Conservation (phyloP, 2,797 vertebrate genomes). For the Paramormyrops hopkinsi region DNA sequence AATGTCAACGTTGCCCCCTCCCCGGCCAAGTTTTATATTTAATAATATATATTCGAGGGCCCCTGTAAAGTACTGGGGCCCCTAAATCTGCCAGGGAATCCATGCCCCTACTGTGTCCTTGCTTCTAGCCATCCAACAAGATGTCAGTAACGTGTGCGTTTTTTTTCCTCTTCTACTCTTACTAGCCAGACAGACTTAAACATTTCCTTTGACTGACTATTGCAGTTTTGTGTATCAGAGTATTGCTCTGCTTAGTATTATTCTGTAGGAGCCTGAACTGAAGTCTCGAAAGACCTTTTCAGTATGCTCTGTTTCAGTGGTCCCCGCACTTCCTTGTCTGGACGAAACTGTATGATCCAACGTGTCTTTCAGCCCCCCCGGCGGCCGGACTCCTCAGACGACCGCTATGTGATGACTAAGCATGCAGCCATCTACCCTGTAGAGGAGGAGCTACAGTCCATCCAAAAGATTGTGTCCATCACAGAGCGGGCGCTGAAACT, state of each 20-base stretch:
- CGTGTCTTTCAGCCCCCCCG: constrained; percentile 71
- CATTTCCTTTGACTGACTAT: not conserved
- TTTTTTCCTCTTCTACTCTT: not conserved
- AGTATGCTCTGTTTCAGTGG: not conserved
- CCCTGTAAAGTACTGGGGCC: not conserved
- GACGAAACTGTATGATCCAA: not conserved
- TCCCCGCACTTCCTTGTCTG: not conserved
- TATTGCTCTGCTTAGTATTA: not conserved
- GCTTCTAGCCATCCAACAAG: not conserved
- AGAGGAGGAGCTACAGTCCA: constrained; percentile 91
- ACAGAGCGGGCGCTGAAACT: constrained; percentile 93
- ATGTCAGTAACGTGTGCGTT: not conserved
- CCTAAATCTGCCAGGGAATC: not conserved
- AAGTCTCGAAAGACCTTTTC: not conserved
- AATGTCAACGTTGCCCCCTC: not conserved
- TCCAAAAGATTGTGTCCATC: constrained; percentile 96
- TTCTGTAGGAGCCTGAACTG: not conserved
- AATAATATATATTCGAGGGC: not conserved
- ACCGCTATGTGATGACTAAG: constrained; percentile 96
- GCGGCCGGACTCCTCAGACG: constrained; percentile 92
- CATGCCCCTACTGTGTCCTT: not conserved
- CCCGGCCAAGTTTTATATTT: not conserved
- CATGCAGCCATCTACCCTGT: constrained; percentile 94
- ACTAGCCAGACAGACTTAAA: not conserved
- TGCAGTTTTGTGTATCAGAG: not conserved